phyloP scores from a whole-genome alignment of 2,888 invertebrate species.

The Lasioglossum villosulum region DNA sequence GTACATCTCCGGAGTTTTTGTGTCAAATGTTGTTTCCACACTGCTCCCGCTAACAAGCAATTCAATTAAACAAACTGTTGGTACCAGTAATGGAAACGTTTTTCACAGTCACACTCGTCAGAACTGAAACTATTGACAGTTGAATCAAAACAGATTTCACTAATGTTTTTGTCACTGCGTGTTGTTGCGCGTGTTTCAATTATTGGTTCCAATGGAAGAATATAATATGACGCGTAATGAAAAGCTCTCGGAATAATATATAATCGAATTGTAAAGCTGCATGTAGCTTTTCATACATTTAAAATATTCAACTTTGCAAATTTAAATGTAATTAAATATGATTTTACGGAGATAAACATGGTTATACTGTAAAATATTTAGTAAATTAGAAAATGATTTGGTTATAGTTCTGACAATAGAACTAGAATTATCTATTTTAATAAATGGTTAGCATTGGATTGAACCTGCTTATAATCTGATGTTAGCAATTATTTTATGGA shows the following conservation, averaged over 20 bases:
- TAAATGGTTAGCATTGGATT: too few relatives aligned
- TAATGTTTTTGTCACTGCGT: background rate
- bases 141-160: background rate
- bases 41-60: slow-evolving; percentile 18
- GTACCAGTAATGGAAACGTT: background rate
- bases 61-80: background rate
- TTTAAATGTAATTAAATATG: background rate
- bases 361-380: background rate
- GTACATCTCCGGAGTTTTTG: background rate
- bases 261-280: too few relatives aligned
- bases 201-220: background rate
- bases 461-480: too few relatives aligned
- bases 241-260: background rate
- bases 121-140: background rate
- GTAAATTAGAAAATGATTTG: background rate
- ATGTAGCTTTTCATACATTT: background rate
- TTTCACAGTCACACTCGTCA: background rate
- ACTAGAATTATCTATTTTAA: background rate
- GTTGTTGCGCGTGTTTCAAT: background rate
- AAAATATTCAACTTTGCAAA: background rate
- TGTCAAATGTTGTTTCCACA: background rate
- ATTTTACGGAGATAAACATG: background rate
- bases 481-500: background rate
- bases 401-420: background rate
- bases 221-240: background rate